A percentile compares a stretch with the other conserved stretches of the same genome.
Conservation (phyloP, 1,140 invertebrate genomes). For the Caenorhabditis briggsae region DNA sequence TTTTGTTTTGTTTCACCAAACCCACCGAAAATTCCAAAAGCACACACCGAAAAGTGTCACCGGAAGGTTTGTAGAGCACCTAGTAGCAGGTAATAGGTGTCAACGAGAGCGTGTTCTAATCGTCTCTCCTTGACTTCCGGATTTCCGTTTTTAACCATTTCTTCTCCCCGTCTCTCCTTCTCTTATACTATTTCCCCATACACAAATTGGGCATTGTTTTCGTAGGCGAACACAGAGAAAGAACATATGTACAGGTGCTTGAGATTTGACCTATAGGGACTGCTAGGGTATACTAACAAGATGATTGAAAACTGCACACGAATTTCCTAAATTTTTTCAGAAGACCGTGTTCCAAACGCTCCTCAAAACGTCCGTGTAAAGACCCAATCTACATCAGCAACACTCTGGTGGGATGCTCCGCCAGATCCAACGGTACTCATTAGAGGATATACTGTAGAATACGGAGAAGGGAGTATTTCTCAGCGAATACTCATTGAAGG, state of each 20-base stretch:
- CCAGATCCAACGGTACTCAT: constrained; percentile 69
- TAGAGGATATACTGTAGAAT: constrained; percentile 74
- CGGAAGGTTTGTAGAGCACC: neutral
- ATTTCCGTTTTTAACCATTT: constrained; percentile 45
- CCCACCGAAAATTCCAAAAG: neutral
- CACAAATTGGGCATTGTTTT: constrained; percentile 48
- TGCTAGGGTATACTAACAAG: neutral
- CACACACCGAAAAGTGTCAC: constrained; percentile 19
- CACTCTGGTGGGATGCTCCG: constrained; percentile 74
- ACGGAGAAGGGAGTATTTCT: constrained; percentile 73
- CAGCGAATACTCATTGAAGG: constrained; percentile 73
- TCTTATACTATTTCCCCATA: neutral
- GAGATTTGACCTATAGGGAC: constrained; percentile 11
- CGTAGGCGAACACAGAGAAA: neutral
- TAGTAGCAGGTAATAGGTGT: constrained; percentile 50
- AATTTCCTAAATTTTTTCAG: constrained; percentile 64
- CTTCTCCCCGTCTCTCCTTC: constrained; percentile 25
- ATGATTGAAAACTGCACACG: neutral
- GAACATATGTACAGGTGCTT: constrained; percentile 26
- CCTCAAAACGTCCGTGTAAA: constrained; percentile 72
- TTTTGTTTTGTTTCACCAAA: too few species aligned
- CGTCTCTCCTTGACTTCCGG: constrained; percentile 16
- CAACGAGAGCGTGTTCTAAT: constrained; percentile 51
- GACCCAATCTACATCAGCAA: constrained; percentile 65
- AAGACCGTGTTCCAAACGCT: constrained; percentile 72